Base-by-base conservation (phyloP, 2,113 vertebrate genomes). In the Dunckerocampus dactyliophorus region DNA sequence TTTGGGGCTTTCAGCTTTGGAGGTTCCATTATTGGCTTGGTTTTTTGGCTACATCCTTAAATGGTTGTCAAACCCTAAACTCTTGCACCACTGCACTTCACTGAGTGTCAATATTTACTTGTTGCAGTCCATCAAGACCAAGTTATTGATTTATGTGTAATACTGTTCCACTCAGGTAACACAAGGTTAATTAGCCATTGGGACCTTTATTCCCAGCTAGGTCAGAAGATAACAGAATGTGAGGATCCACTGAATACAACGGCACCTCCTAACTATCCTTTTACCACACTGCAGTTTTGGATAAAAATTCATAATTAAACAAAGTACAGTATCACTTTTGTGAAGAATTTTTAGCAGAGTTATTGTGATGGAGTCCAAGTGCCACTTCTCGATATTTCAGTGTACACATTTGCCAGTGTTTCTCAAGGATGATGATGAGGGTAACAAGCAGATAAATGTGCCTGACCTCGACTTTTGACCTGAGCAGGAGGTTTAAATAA, bases 71-170 rank as follows among this genome's bases (percentile, higher is more conserved):
- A 7, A 19, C 46, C 59, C 24, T 28, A 5, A 2, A 28, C 24
- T 28, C 24, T 42, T 50, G 20, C 43, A 58, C 20, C 8, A 4
- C 42, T 15, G 49, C 20, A 58, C 46, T 60, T 68, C 65, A 52
- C 60, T 28, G 11, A 16, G 46, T 72, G 58, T 77, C 81, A 79
- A 69, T 75, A 75, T 82, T 77, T 72, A 3, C 31, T 68, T 74
- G 62, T 75, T 69, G 47, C 19, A 55, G 49, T 50, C 70, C 82
- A 74, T 83, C 70, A 84, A 69, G 72, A 58, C 81, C 74, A 77
- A 60, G 59, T 72, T 71, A 88, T 84, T 88, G 88, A 86, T 85
- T 87, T 59, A 70, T 76, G 74, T 76, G 79, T 80, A 81, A 80
- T 81, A 65, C 72, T 78, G 71, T 70, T 77, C 69, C 67, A 77